Evolutionary conservation across 2,113 vertebrate species (phyloP).

Genomic region (Lamprologus callipterus): DNA sequence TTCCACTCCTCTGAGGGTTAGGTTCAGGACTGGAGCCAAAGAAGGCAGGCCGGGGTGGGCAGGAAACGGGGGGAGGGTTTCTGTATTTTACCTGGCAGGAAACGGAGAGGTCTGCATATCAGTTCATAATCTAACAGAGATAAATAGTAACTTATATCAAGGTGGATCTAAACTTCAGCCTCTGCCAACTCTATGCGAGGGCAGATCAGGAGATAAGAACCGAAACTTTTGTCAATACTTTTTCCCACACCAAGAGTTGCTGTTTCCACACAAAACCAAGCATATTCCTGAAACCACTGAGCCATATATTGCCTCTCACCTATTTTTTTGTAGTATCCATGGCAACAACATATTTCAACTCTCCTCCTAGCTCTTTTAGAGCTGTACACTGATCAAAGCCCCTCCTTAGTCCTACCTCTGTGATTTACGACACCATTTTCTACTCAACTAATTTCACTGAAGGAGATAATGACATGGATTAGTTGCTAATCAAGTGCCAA

Average conservation of each 20-base stretch:
- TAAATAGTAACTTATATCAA: background rate
- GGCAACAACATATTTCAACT: constrained; percentile 46
- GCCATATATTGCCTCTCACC: constrained; percentile 13
- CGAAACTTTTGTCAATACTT: background rate
- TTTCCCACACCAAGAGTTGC: background rate
- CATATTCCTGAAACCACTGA: background rate
- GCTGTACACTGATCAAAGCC: constrained; percentile 42
- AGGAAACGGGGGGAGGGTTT: constrained; percentile 1
- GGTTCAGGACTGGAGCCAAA: constrained; percentile 72
- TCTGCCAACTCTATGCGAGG: background rate
- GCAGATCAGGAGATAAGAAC: background rate
- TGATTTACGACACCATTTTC: constrained; percentile 90
- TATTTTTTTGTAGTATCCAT: constrained; percentile 53
- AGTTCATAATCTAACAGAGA: constrained; percentile 22
- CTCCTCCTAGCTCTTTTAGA: constrained; percentile 30
- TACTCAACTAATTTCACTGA: constrained; percentile 87
- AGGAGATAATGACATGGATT: constrained; percentile 91
- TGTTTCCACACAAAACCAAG: constrained; percentile 2
- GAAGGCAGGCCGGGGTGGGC: constrained; percentile 40
- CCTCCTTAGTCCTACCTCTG: constrained; percentile 55
- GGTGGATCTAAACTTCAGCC: background rate
- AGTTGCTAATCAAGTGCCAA: constrained; percentile 95
- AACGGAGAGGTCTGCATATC: constrained; percentile 19
- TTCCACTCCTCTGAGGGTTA: constrained; percentile 69
- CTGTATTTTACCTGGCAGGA: constrained; percentile 37